Percentiles rank a stretch among this genome's conserved stretches.
Evolutionary conservation across 1,140 invertebrate genomes (phyloP).

Genomic region (Eulimnadia texana): DNA sequence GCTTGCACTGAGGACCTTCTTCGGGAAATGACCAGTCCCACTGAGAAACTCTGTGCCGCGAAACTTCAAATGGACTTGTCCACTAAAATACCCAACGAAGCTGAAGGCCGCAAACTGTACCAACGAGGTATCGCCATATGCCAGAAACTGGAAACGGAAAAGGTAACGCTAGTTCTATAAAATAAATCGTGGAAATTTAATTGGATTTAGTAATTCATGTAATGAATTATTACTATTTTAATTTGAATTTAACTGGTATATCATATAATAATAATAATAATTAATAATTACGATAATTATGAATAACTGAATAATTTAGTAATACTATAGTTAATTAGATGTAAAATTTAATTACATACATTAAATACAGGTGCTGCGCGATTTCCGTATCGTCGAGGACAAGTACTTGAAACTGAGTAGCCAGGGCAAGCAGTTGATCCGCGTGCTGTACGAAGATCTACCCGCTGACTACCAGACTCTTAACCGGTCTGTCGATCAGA

Average conservation of each 20-base stretch:
- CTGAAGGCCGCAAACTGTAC: not conserved
- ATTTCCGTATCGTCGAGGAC: not conserved
- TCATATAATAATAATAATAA: too few relatives aligned
- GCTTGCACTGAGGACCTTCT: not conserved
- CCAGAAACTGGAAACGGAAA: not conserved
- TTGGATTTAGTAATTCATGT: too few relatives aligned
- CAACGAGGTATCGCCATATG: not conserved
- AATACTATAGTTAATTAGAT: too few relatives aligned
- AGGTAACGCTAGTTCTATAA: too few relatives aligned
- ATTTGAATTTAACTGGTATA: too few relatives aligned
- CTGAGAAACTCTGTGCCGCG: not conserved
- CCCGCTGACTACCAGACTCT: not conserved
- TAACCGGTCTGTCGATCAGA: not conserved
- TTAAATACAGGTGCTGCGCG: not conserved
- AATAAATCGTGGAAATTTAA: too few relatives aligned
- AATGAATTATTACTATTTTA: too few relatives aligned
- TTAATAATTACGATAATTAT: too few relatives aligned
- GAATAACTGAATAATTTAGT: too few relatives aligned
- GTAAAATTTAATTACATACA: too few relatives aligned
- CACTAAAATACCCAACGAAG: not conserved
- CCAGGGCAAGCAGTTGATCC: not conserved
- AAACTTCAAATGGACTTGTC: not conserved
- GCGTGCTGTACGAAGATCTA: not conserved
- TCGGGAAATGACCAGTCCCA: not conserved
- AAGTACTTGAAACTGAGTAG: not conserved